A percentile compares a stretch with the other conserved stretches of the same genome.
Conservation (phyloP, 2,888 invertebrate species). For the Lithophane socia region DNA sequence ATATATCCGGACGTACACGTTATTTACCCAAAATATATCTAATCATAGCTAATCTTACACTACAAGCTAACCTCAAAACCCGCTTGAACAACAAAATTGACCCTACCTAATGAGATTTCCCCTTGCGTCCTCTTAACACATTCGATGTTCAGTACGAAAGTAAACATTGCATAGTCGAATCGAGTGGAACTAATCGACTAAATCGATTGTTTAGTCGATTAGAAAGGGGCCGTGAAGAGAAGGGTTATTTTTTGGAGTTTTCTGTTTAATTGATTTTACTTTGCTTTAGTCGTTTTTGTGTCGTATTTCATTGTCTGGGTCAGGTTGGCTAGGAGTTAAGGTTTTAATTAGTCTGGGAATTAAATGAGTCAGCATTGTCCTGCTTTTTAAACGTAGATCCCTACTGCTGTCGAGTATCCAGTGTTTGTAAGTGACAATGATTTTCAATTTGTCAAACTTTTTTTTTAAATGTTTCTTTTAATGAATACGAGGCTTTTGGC, state of each 20-base stretch:
- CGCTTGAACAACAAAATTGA: constrained; percentile 38
- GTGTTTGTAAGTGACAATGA: not conserved
- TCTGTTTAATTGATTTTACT: constrained; percentile 64
- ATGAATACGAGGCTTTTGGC: too few species aligned
- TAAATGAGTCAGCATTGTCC: constrained; percentile 27
- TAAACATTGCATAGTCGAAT: constrained; percentile 69
- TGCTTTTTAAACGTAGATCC: not conserved
- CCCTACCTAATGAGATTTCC: constrained; percentile 55
- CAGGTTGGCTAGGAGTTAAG: constrained; percentile 15
- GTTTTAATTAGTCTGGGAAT: constrained; percentile 47
- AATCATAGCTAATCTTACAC: constrained; percentile 7
- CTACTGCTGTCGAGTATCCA: not conserved
- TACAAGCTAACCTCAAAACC: not conserved
- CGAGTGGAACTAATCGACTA: constrained; percentile 73
- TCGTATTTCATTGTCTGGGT: constrained; percentile 28
- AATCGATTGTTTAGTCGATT: constrained; percentile 72
- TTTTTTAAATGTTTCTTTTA: too few species aligned
- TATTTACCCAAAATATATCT: constrained; percentile 6
- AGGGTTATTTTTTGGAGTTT: constrained; percentile 58
- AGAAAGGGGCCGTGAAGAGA: constrained; percentile 64
- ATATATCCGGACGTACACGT: too few species aligned
- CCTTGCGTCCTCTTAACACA: constrained; percentile 44
- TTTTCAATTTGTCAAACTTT: not conserved
- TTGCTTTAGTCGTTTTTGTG: constrained; percentile 41
- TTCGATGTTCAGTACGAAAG: constrained; percentile 57